Percentiles rank a stretch among this genome's conserved stretches.
phyloP scores from a whole-genome alignment of 2,113 vertebrate genomes.

The Solenodon paradoxus region DNA sequence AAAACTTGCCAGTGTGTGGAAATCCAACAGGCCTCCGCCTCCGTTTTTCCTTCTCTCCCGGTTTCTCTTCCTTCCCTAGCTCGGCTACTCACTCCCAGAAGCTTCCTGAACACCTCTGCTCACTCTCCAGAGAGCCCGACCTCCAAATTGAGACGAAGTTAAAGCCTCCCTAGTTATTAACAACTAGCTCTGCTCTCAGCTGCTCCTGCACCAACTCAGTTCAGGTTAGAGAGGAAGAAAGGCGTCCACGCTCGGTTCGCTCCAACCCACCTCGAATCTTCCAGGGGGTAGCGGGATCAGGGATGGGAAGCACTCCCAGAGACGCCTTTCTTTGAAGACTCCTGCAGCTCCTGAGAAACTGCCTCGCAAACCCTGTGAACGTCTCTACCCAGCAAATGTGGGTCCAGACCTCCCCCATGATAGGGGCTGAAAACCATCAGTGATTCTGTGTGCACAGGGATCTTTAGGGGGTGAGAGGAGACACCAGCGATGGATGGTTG shows the following conservation, averaged over 20 bases:
- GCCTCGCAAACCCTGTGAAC: background rate
- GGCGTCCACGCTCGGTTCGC: background rate
- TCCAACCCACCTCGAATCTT: background rate
- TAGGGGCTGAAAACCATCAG: background rate
- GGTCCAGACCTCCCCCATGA: background rate
- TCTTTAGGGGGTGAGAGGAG: background rate
- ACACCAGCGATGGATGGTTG: background rate
- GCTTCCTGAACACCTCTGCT: background rate
- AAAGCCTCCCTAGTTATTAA: background rate
- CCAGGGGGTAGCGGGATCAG: background rate
- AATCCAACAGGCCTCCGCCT: background rate
- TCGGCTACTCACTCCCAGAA: background rate
- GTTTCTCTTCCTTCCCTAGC: background rate
- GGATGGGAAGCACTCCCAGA: background rate
- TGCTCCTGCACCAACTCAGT: rapidly evolving
- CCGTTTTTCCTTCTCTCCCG: background rate
- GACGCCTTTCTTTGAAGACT: slow-evolving; percentile 3
- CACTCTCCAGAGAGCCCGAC: background rate
- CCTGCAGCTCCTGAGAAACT: background rate
- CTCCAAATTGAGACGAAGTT: background rate
- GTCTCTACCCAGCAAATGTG: background rate
- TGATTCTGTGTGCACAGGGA: background rate
- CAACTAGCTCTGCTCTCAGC: background rate
- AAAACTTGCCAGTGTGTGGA: background rate
- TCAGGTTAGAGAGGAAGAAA: background rate